Conservation (phyloP, 2,113 vertebrate species). For the Grammomys dolichurus region DNA sequence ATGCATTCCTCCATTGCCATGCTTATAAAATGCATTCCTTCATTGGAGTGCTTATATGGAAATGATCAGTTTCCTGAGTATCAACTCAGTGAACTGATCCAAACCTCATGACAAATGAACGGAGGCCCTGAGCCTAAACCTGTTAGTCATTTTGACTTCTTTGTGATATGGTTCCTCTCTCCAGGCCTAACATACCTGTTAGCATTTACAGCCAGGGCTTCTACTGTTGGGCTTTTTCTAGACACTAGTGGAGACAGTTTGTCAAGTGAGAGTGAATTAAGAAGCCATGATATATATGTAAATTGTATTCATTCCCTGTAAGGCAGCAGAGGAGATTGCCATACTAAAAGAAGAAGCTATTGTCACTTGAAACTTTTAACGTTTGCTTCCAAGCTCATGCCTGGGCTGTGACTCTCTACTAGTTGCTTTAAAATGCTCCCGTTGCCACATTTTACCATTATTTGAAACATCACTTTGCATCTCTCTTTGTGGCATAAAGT, state of each 20-base stretch:
- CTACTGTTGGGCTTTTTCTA: neutral
- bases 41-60: neutral
- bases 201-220: neutral
- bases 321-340: neutral
- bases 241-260: neutral
- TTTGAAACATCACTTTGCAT: slow-evolving; percentile 29
- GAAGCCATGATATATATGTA: neutral
- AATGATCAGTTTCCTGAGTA: neutral
- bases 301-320: no score
- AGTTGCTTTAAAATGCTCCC: neutral
- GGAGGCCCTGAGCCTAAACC: neutral
- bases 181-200: neutral
- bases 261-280: neutral
- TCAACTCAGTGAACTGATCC: neutral
- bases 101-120: neutral
- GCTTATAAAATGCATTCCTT: neutral
- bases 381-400: neutral
- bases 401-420: neutral
- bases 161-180: neutral
- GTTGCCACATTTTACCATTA: neutral
- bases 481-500: neutral
- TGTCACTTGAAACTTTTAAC: neutral
- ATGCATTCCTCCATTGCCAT: neutral
- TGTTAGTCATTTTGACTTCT: neutral
- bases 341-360: neutral